Conservation (phyloP, 2,888 invertebrate species). For the Ormyrus pomaceus region DNA sequence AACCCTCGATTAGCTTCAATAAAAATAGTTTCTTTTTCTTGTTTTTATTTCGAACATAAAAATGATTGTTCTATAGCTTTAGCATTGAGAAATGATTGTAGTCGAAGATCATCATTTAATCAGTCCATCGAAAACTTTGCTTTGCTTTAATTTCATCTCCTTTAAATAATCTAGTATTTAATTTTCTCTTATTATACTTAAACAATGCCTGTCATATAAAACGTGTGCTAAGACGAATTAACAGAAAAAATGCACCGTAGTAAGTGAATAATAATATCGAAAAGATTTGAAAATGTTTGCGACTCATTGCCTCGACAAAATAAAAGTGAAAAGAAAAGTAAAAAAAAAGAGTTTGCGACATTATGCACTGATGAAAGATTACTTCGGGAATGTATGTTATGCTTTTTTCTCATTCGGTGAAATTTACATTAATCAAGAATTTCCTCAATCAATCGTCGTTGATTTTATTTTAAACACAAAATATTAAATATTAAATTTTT, state of each 20-base stretch:
- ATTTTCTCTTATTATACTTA: not conserved
- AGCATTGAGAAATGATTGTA: no score
- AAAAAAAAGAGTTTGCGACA: no score
- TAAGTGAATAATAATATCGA: not conserved
- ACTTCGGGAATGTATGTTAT: slow-evolving; percentile 31
- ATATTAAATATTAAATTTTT: not conserved
- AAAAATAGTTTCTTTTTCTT: not conserved
- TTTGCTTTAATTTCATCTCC: not conserved
- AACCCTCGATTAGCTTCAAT: no score
- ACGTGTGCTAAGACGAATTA: no score
- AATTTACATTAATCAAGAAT: slow-evolving; percentile 25
- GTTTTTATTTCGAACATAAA: slow-evolving; percentile 2
- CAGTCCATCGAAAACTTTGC: no score
- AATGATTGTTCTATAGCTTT: no score
- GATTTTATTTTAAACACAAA: slow-evolving; percentile 13
- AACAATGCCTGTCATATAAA: no score
- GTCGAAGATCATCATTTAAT: no score
- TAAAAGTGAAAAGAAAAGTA: slow-evolving; percentile 3
- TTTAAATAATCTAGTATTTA: not conserved
- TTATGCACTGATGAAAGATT: not conserved
- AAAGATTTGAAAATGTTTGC: not conserved
- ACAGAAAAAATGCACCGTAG: no score
- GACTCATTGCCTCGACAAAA: not conserved
- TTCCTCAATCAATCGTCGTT: slow-evolving; percentile 33
- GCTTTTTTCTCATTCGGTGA: slow-evolving; percentile 19